Conservation (phyloP, 2,888 invertebrate species). For the Eilema depressum region DNA sequence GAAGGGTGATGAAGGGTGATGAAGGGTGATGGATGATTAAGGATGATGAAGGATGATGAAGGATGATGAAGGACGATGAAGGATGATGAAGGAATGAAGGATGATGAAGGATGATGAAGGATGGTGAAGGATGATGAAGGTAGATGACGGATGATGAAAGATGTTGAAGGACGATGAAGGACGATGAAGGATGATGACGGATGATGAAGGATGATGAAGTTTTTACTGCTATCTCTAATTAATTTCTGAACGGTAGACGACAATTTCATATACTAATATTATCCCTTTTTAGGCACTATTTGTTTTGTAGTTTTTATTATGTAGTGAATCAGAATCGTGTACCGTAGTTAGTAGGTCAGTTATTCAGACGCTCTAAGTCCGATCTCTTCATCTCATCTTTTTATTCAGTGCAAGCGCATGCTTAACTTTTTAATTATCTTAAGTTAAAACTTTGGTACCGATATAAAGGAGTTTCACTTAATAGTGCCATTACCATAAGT, state of each 20-base stretch:
- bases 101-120: background rate
- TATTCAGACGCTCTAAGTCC: background rate
- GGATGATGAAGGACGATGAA: background rate
- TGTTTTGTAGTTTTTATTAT: background rate
- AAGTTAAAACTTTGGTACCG: constrained; percentile 11
- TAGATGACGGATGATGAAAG: background rate
- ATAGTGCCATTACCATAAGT: constrained; percentile 11
- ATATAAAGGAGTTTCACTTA: constrained; percentile 1
- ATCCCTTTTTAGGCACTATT: background rate
- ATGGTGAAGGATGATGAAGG: background rate
- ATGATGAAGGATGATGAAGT: background rate
- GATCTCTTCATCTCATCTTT: too few species aligned
- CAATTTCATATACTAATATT: background rate
- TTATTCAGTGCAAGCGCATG: constrained; percentile 39
- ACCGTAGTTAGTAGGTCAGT: background rate
- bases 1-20: background rate
- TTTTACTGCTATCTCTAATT: too few species aligned
- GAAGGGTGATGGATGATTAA: background rate
- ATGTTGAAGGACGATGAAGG: background rate
- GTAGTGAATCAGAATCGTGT: background rate
- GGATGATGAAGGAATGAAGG: background rate
- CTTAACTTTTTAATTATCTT: constrained; percentile 39
- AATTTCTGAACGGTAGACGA: background rate
- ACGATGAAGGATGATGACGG: background rate
- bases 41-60: background rate